These are phyloP conservation scores for Chloropsis hardwickii DNA, from an alignment of 2,113 vertebrate genomes.

Conservation along the genomic window DNA sequence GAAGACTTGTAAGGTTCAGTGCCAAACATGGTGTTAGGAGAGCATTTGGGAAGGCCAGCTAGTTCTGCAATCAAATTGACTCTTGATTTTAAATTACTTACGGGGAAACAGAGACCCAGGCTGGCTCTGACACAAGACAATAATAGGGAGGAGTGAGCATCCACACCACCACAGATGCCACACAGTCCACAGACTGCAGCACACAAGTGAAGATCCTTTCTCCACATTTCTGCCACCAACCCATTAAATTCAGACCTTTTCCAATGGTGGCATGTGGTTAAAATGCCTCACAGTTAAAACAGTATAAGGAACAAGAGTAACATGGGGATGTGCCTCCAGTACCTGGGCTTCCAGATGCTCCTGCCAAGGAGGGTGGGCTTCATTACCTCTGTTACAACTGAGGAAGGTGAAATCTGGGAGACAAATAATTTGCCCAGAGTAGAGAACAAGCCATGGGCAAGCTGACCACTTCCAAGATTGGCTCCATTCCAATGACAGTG, in stretches of 20 bases:
- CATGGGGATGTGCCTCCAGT: background rate
- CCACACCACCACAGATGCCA: accelerated
- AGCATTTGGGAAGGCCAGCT: background rate
- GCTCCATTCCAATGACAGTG: accelerated
- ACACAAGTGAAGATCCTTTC: background rate
- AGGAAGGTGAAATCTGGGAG: background rate
- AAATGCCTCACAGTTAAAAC: background rate
- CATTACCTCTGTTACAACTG: accelerated
- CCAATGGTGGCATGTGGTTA: background rate
- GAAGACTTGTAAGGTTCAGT: background rate
- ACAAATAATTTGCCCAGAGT: background rate
- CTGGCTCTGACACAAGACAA: background rate
- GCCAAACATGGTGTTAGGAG: background rate
- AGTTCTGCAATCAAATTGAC: background rate
- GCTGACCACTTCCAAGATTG: background rate
- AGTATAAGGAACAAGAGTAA: background rate
- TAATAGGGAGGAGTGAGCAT: background rate
- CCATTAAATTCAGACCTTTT: background rate
- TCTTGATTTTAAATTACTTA: background rate
- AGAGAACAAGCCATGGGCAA: background rate
- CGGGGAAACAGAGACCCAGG: background rate
- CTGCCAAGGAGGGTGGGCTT: background rate
- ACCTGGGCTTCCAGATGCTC: background rate
- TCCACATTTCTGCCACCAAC: background rate
- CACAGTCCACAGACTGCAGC: background rate